phyloP scores from a whole-genome alignment of 2,888 invertebrate species.

The Oscheius sp. region DNA sequence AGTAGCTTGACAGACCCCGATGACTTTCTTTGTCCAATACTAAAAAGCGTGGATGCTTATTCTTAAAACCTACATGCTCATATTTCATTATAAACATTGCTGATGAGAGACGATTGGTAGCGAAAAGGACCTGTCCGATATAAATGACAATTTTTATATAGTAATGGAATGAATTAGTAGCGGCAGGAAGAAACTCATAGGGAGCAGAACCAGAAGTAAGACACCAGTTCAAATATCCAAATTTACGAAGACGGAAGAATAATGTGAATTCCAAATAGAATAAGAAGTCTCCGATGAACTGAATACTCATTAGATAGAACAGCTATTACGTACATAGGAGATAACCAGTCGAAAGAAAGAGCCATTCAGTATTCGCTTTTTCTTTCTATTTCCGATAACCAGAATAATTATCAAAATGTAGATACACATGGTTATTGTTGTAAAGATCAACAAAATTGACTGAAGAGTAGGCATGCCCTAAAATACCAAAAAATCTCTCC shows the following conservation, averaged over 20 bases:
- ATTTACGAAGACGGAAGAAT: constrained; percentile 22
- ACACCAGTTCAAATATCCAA: constrained; percentile 15
- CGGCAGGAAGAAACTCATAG: constrained; percentile 5
- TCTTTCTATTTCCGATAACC: constrained; percentile 1
- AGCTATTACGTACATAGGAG: constrained; percentile 8
- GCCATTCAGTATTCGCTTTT: constrained; percentile 2
- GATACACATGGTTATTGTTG: constrained; percentile 6
- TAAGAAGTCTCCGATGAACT: constrained; percentile 30
- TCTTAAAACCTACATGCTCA: constrained; percentile 1
- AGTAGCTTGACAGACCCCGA: neutral
- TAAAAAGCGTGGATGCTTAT: neutral
- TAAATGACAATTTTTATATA: constrained; percentile 25
- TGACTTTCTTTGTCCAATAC: constrained; percentile 11
- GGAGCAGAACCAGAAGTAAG: neutral
- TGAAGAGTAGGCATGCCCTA: constrained; percentile 20
- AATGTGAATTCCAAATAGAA: constrained; percentile 27
- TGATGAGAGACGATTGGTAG: constrained; percentile 19
- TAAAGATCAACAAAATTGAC: neutral
- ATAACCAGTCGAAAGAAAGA: constrained; percentile 20
- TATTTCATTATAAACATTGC: constrained; percentile 14
- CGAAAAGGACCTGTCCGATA: constrained; percentile 25
- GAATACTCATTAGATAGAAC: neutral
- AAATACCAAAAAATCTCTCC: neutral
- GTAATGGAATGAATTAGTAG: constrained; percentile 23
- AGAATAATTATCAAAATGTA: constrained; percentile 16